A percentile compares a stretch with the other conserved stretches of the same genome.
Conservation (phyloP, 2,888 invertebrate genomes). For the Embidobia sp. region DNA sequence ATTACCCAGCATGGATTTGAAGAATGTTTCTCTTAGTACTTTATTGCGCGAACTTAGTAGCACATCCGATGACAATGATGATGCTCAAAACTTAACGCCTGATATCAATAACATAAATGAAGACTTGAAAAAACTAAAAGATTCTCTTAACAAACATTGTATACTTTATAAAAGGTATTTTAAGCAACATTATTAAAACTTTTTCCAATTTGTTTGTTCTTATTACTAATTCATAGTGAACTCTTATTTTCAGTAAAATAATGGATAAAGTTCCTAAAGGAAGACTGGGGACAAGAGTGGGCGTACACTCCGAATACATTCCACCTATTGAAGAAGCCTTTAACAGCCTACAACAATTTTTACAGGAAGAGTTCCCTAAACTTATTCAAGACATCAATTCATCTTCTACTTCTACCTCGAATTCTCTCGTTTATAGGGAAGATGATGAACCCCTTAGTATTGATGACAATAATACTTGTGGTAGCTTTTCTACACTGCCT, state of each 20-base stretch:
- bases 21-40: conserved; percentile 73
- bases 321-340: conserved; percentile 79
- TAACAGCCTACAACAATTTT: conserved; percentile 78
- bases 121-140: conserved; percentile 75
- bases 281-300: conserved; percentile 74
- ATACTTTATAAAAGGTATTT: conserved; percentile 76
- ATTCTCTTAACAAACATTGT: conserved; percentile 74
- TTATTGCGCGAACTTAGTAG: conserved; percentile 73
- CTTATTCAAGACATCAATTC: conserved; percentile 77
- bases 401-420: conserved; percentile 69
- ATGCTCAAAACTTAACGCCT: conserved; percentile 77
- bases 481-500: conserved; percentile 77
- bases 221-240: too few species aligned
- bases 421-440: conserved; percentile 48
- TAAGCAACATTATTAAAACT: not conserved
- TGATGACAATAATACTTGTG: conserved; percentile 69
- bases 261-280: conserved; percentile 76
- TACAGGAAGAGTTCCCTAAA: conserved; percentile 79
- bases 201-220: too few species aligned
- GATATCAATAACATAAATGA: conserved; percentile 74
- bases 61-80: conserved; percentile 68
- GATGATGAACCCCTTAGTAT: conserved; percentile 55
- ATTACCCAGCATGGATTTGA: conserved; percentile 72
- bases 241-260: conserved; percentile 71
- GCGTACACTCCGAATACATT: conserved; percentile 76